A percentile compares a stretch with the other conserved stretches of the same genome.
phyloP scores from a whole-genome alignment of 2,797 vertebrate genomes.

The Dendrocincla tyrannina region DNA sequence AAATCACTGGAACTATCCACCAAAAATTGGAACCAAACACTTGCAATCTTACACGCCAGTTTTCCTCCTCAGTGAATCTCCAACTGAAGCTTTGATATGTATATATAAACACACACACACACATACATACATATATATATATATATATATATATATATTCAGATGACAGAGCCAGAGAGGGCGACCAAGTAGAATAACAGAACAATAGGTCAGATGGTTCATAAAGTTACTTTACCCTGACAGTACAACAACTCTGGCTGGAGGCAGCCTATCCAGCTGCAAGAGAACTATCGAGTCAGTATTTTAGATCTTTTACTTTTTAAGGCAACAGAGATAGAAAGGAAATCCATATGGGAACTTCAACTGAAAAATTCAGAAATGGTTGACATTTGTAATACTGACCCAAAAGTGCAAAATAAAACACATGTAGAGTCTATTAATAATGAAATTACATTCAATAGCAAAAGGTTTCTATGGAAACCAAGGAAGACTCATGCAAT shows the following conservation, averaged over 20 bases:
- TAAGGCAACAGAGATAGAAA: not conserved
- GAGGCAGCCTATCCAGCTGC: not conserved
- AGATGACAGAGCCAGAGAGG: not conserved
- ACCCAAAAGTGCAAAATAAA: slow-evolving; percentile 31
- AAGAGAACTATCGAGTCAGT: not conserved
- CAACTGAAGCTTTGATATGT: not conserved
- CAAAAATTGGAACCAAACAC: not conserved
- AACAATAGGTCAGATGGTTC: not conserved
- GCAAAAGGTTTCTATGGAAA: slow-evolving; percentile 65
- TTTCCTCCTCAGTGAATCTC: not conserved
- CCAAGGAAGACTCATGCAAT: slow-evolving; percentile 1
- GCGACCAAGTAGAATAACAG: not conserved
- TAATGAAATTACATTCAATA: slow-evolving; percentile 53
- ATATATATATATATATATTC: not conserved
- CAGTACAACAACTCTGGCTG: not conserved
- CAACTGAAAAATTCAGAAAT: slow-evolving; percentile 21
- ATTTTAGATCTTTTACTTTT: not conserved
- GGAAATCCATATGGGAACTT: not conserved
- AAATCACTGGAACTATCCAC: not conserved
- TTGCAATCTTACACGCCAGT: not conserved
- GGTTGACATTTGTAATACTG: slow-evolving; percentile 40
- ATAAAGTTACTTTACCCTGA: not conserved
- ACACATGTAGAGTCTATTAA: slow-evolving; percentile 33
- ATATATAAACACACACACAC: not conserved
- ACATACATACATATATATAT: fast-evolving